phyloP scores from a whole-genome alignment of 2,888 invertebrate genomes.

The Myopa tessellatipennis region DNA sequence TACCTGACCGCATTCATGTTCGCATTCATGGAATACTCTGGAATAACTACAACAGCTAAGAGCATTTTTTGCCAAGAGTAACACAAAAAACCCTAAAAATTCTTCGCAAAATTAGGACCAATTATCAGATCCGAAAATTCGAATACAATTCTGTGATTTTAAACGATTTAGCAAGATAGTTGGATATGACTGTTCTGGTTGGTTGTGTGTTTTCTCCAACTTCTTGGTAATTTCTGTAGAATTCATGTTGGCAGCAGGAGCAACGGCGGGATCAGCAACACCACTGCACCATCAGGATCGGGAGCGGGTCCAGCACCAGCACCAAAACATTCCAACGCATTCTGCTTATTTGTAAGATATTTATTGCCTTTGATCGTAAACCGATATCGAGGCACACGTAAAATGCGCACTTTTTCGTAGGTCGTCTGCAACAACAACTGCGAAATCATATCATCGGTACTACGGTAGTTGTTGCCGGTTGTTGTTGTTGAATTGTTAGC shows the following conservation, averaged over 20 bases:
- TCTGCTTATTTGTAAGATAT: slow-evolving; percentile 69
- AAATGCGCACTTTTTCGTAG: slow-evolving; percentile 56
- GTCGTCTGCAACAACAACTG: slow-evolving; percentile 19
- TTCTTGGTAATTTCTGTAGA: slow-evolving; percentile 23
- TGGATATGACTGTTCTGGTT: background rate
- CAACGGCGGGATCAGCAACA: background rate
- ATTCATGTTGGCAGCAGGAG: background rate
- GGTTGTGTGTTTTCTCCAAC: background rate
- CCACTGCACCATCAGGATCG: background rate
- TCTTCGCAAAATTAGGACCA: background rate
- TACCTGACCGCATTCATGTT: too few relatives aligned
- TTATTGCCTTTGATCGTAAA: slow-evolving; percentile 68
- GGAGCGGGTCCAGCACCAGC: slow-evolving; percentile 16
- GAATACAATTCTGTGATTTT: slow-evolving; percentile 3
- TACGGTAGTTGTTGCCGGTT: slow-evolving; percentile 24
- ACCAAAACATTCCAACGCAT: slow-evolving; percentile 65
- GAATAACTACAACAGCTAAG: background rate
- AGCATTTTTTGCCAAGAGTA: background rate
- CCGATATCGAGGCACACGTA: slow-evolving; percentile 67
- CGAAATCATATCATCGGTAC: slow-evolving; percentile 40
- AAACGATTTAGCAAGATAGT: slow-evolving; percentile 11
- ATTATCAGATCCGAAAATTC: slow-evolving; percentile 4
- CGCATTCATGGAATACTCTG: background rate
- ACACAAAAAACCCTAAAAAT: background rate
- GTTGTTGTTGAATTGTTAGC: slow-evolving; percentile 42